Conservation (phyloP, 2,888 invertebrate genomes). For the Acrobasis suavella region DNA sequence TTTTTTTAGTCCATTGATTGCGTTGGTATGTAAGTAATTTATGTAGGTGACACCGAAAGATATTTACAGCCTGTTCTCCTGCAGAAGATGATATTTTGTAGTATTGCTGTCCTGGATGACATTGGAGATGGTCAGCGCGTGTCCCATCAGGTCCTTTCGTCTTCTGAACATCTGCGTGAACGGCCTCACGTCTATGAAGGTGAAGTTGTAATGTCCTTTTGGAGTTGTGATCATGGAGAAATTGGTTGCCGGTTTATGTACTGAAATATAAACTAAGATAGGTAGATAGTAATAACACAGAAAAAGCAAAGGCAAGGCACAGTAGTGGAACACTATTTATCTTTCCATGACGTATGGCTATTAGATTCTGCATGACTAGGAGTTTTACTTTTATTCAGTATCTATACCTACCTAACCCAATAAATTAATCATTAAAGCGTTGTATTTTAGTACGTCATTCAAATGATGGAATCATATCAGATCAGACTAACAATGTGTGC, state of each 20-base stretch:
- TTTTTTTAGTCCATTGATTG: no score
- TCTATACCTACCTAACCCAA: no score
- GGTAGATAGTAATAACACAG: not conserved
- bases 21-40: no score
- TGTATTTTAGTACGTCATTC: no score
- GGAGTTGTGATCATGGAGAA: constrained; percentile 40
- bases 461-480: no score
- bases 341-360: no score
- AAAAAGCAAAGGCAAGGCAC: no score
- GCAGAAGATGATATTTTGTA: constrained; percentile 51
- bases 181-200: constrained; percentile 46
- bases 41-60: not conserved
- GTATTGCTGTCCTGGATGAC: constrained; percentile 65
- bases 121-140: constrained; percentile 61
- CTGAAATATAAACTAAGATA: constrained; percentile 40
- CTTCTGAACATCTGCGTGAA: constrained; percentile 54
- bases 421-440: no score
- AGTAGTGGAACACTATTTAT: no score
- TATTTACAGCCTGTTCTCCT: constrained; percentile 60
- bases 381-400: no score
- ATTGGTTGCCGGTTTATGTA: constrained; percentile 52
- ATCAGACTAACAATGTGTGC: no score
- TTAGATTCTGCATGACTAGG: no score
- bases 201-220: constrained; percentile 55
- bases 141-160: constrained; percentile 57